Percentiles rank a stretch among this genome's conserved stretches.
These are phyloP conservation scores for Numida meleagris DNA, from an alignment of 2,113 vertebrate genomes.

Conservation along the genomic window DNA sequence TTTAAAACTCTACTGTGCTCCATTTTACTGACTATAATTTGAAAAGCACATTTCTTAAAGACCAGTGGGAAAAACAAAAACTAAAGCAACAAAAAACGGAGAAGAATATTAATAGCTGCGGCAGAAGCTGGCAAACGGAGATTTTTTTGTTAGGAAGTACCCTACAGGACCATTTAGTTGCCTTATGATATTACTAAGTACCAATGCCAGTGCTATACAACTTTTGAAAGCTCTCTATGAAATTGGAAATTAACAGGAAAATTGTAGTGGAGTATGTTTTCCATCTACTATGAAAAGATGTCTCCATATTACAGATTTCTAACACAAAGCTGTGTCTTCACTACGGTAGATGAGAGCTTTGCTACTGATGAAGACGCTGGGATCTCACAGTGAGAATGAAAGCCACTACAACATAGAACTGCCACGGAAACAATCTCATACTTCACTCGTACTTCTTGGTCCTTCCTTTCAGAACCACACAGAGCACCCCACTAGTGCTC, in stretches of 20 bases:
- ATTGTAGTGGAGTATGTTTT: not conserved
- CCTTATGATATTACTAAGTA: not conserved
- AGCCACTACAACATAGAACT: not conserved
- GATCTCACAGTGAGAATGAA: not conserved
- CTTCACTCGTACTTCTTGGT: not conserved
- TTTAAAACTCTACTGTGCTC: not conserved
- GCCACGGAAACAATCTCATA: rapidly evolving
- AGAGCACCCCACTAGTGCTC: not conserved
- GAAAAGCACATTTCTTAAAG: not conserved
- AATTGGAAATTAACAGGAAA: not conserved
- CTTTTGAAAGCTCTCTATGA: not conserved
- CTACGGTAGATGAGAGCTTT: not conserved
- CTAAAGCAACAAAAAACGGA: not conserved
- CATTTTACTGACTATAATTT: not conserved
- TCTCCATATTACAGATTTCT: not conserved
- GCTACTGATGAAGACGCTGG: not conserved
- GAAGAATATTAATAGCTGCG: not conserved
- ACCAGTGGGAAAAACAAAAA: not conserved
- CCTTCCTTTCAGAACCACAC: not conserved
- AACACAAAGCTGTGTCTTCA: not conserved
- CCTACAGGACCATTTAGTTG: not conserved
- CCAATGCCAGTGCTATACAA: not conserved
- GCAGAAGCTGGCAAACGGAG: not conserved
- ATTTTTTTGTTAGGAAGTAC: not conserved
- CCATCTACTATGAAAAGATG: not conserved